Percentiles rank a stretch among this genome's conserved stretches.
phyloP scores from a whole-genome alignment of 2,113 vertebrate species.

The Cyprinus carpio region DNA sequence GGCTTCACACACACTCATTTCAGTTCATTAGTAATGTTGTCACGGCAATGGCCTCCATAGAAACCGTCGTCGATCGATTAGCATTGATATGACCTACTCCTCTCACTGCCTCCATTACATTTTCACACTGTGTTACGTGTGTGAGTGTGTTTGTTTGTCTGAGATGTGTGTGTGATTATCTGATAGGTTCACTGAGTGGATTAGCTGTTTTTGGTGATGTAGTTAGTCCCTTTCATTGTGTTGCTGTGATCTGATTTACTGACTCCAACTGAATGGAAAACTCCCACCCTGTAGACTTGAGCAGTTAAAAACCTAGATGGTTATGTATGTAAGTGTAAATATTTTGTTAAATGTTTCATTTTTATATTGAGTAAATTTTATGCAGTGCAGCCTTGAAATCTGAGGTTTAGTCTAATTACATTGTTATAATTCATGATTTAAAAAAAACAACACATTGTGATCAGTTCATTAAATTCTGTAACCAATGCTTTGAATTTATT shows the following conservation, averaged over 20 bases:
- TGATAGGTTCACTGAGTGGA: slow-evolving; percentile 3
- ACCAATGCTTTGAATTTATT: not conserved
- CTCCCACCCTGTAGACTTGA: not conserved
- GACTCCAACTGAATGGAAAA: not conserved
- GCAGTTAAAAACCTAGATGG: not conserved
- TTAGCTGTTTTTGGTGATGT: slow-evolving; percentile 26
- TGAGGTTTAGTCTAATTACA: not conserved
- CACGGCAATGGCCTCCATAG: slow-evolving; percentile 56
- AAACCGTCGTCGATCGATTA: slow-evolving; percentile 53
- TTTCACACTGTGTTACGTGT: slow-evolving; percentile 22
- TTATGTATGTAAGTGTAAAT: not conserved
- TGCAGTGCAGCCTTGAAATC: not conserved
- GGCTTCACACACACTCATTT: slow-evolving; percentile 46
- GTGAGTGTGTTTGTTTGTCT: not conserved
- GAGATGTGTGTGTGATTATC: slow-evolving; percentile 4
- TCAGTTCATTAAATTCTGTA: not conserved
- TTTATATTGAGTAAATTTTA: not conserved
- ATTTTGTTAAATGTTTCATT: not conserved
- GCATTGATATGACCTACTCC: slow-evolving; percentile 42
- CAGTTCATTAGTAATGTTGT: slow-evolving; percentile 61
- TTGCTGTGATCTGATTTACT: slow-evolving; percentile 20
- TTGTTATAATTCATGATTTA: not conserved
- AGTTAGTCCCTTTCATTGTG: slow-evolving; percentile 12
- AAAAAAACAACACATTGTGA: not conserved
- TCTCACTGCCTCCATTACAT: slow-evolving; percentile 33